Evolutionary conservation across 2,888 invertebrate species (phyloP), one percentile per base, ranked within the genome.

Genomic region (Euzophera pinguis): DNA sequence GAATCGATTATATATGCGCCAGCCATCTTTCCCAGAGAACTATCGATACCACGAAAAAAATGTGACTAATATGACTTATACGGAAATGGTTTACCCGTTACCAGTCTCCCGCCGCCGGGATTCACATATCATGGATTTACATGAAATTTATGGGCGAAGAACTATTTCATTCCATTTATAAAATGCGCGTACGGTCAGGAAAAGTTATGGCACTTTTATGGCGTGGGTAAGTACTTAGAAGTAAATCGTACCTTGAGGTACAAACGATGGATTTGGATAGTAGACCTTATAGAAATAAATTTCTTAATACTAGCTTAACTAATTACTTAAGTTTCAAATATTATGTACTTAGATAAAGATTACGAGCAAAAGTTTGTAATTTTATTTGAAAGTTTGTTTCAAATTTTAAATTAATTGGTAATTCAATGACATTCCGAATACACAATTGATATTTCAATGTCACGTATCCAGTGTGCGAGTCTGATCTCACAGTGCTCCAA

Each of bases 1-100:
- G 50, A 69, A 59, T 58, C 54, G 54, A 64, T 76, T 73, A 76
- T 78, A 75, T 76, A 78, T 76, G 70, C 63, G 64, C 59, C 58
- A 58, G 50, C 48, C 47, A 47, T 57, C 59, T 41, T 56, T 60
- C 55, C 22, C 22, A 22, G 3, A 22, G 55, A 55, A 57, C 53
- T 58, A 62, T 59, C 62, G 61, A 61, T 57, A 63, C 59, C 57
- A 61, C 61, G 55, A 13, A 69, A 73, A 73, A 73, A 74, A 67
- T 66, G 67, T 64, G 69, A 70, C 66, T 62, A 63, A 66, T 69
- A 71, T 74, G 67, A 71, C 63, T 73, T 73, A 50, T 48, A 22
- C 58, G 67, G 62, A 64, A 69, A 69, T 69, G 65, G 67, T 71
- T 69, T 67, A 70, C 59, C 63, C 55, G 63, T 69, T 67, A 70